A percentile compares a stretch with the other conserved stretches of the same genome.
These are phyloP conservation scores for Aphidius gifuensis DNA, from an alignment of 1,140 invertebrate genomes.

Conservation along the genomic window DNA sequence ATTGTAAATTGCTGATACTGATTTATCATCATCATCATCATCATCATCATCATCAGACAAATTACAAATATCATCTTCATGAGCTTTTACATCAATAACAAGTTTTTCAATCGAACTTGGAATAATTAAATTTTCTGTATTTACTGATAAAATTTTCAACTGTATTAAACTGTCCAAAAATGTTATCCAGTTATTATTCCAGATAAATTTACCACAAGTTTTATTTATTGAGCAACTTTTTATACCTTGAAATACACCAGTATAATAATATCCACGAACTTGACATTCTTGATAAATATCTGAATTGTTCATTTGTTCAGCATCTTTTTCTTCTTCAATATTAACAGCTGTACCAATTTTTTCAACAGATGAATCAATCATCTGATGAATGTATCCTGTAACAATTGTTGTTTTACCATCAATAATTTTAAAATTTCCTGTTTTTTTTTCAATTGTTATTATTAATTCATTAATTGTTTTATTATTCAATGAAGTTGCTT, in stretches of 20 bases:
- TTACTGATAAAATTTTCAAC: slow-evolving; percentile 76
- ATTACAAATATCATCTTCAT: slow-evolving; percentile 55
- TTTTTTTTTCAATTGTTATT: slow-evolving; percentile 82
- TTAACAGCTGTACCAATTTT: slow-evolving; percentile 37
- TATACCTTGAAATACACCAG: slow-evolving; percentile 82
- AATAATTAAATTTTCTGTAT: slow-evolving; percentile 74
- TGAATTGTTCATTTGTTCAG: slow-evolving; percentile 27
- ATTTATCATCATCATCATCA: too few species aligned
- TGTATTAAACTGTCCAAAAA: slow-evolving; percentile 95
- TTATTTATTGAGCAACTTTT: slow-evolving; percentile 65
- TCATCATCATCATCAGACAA: slow-evolving; percentile 34
- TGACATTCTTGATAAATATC: slow-evolving; percentile 94
- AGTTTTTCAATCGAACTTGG: slow-evolving; percentile 82
- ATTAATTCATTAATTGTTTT: slow-evolving; percentile 80
- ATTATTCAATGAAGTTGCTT: slow-evolving; percentile 88
- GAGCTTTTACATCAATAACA: slow-evolving; percentile 75
- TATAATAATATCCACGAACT: slow-evolving; percentile 91
- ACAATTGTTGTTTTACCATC: too few species aligned
- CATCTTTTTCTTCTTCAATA: slow-evolving; percentile 61
- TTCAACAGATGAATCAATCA: slow-evolving; percentile 31
- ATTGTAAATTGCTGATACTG: too few species aligned
- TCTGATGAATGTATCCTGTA: too few species aligned
- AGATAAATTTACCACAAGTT: slow-evolving; percentile 66
- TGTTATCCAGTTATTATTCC: slow-evolving; percentile 88
- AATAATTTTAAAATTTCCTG: slow-evolving; percentile 84